A percentile compares a stretch with the other conserved stretches of the same genome.
Conservation (phyloP, 1,140 invertebrate genomes). For the Leptopilina boulardi region DNA sequence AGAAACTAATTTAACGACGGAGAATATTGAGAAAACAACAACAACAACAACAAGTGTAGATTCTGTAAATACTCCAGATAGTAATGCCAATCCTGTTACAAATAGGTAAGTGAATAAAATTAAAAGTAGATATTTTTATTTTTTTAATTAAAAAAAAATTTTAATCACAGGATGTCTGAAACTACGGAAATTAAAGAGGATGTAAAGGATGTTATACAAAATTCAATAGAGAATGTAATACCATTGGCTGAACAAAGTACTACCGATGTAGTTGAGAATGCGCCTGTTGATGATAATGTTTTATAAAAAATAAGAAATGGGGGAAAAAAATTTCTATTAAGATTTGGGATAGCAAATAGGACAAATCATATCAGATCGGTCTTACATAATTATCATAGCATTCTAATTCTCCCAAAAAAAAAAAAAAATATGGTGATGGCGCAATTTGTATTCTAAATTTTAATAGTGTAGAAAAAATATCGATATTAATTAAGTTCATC, state of each 20-base stretch:
- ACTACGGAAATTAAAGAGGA: conserved; percentile 41
- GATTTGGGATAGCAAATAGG: conserved; percentile 52
- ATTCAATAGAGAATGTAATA: conserved; percentile 58
- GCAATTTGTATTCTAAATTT: conserved; percentile 52
- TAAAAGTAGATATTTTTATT: too few relatives aligned
- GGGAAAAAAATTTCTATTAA: conserved; percentile 9
- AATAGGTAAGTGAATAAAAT: conserved; percentile 52
- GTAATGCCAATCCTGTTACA: conserved; percentile 53
- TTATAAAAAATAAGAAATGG: conserved; percentile 2
- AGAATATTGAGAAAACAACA: conserved; percentile 43
- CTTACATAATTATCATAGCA: conserved; percentile 64
- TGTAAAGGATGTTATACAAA: conserved; percentile 48
- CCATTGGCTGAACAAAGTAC: conserved; percentile 47
- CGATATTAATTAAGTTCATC: conserved; percentile 46
- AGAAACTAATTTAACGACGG: conserved; percentile 28
- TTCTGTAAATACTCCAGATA: conserved; percentile 52
- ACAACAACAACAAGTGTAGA: conserved; percentile 46
- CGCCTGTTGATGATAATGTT: neutral
- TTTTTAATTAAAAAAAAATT: neutral
- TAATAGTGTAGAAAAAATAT: conserved; percentile 36
- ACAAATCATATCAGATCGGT: conserved; percentile 70
- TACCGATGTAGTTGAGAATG: conserved; percentile 42
- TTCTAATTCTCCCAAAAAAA: conserved; percentile 60
- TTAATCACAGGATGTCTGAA: conserved; percentile 46
- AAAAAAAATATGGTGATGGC: conserved; percentile 37